Conservation (phyloP, 2,797 vertebrate genomes). For the Lutjanus argentimaculatus region DNA sequence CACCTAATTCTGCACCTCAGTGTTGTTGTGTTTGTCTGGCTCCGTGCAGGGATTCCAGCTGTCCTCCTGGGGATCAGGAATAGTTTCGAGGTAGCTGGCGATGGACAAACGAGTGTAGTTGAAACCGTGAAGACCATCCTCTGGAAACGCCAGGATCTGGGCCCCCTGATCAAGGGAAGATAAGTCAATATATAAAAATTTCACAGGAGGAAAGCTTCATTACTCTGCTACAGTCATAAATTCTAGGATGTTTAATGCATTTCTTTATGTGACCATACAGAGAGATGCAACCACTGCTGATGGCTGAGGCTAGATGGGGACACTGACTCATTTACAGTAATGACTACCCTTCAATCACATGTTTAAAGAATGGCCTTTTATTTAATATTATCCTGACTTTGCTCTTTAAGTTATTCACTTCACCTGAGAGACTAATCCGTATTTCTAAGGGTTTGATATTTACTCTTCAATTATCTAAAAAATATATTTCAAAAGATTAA, state of each 20-base stretch:
- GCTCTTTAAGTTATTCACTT: no score
- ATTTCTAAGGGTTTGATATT: no score
- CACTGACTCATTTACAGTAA: no score
- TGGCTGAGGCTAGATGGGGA: no score
- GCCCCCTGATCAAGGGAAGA: no score
- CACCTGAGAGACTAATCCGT: no score
- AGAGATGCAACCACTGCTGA: background rate
- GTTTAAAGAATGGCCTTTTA: no score
- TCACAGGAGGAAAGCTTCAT: background rate
- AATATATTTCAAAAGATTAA: no score
- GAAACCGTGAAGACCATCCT: constrained; percentile 95
- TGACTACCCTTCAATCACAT: no score
- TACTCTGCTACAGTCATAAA: background rate
- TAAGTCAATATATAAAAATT: no score
- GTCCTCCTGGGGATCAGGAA: constrained; percentile 85
- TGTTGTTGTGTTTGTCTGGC: constrained; percentile 87
- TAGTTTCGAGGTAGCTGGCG: constrained; percentile 89
- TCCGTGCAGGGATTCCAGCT: constrained; percentile 95
- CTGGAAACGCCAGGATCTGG: constrained; percentile 97
- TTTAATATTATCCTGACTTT: no score
- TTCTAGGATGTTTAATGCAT: background rate
- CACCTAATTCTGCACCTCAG: constrained; percentile 89
- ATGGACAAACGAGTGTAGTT: constrained; percentile 93
- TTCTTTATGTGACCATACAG: background rate
- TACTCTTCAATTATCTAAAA: no score